Evolutionary conservation across 2,888 invertebrate genomes (phyloP).

Genomic region (Apeira syringaria): DNA sequence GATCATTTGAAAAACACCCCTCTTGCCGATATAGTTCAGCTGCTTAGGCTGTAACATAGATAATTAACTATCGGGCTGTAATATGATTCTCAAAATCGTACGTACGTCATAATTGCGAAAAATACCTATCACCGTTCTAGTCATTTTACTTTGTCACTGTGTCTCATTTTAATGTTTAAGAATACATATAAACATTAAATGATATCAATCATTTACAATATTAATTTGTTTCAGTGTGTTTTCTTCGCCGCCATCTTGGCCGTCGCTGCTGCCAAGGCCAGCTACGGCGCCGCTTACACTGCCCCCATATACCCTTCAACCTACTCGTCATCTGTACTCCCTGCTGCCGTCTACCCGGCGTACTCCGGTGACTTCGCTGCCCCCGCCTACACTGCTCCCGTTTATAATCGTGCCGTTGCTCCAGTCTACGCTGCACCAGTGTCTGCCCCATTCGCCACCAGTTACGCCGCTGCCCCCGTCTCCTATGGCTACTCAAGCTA

Average conservation of each 20-base stretch:
- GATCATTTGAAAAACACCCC: too few species aligned
- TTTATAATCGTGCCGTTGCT: slow-evolving; percentile 4
- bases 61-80: too few species aligned
- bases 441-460: slow-evolving; percentile 15
- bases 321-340: not conserved
- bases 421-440: slow-evolving; percentile 2
- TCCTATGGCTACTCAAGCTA: slow-evolving; percentile 11
- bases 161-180: too few species aligned
- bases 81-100: too few species aligned
- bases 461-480: slow-evolving; percentile 9
- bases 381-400: not conserved
- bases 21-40: too few species aligned
- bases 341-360: slow-evolving; percentile 19
- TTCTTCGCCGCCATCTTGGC: slow-evolving; percentile 49
- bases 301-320: not conserved
- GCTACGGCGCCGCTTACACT: slow-evolving; percentile 8
- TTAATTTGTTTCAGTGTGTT: slow-evolving; percentile 39
- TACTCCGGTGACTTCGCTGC: slow-evolving; percentile 10
- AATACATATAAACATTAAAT: too few species aligned
- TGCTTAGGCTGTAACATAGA: too few species aligned
- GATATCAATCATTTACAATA: too few species aligned
- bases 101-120: too few species aligned
- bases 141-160: too few species aligned
- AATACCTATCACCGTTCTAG: too few species aligned
- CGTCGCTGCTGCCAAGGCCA: slow-evolving; percentile 59